Conservation (phyloP, 2,113 vertebrate species). For the Tamias sibiricus region DNA sequence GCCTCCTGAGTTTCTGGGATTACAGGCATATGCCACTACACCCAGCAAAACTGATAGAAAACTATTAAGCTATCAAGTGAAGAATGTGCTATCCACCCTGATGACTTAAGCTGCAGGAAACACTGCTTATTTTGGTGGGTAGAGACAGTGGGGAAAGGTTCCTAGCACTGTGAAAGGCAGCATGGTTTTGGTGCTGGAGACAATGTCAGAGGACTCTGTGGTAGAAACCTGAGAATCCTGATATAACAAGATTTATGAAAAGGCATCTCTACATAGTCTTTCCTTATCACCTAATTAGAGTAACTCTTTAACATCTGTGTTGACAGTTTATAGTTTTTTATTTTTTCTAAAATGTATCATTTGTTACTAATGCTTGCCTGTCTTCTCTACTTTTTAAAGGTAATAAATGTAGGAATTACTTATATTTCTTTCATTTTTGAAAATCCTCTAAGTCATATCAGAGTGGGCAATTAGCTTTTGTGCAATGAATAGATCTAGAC, state of each 20-base stretch:
- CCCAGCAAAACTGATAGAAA: neutral
- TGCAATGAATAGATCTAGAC: neutral
- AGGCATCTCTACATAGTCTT: neutral
- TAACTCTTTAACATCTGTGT: neutral
- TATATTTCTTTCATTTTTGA: neutral
- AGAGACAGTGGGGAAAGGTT: neutral
- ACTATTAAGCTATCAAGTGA: neutral
- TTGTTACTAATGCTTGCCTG: neutral
- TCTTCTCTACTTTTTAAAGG: neutral
- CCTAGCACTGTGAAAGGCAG: neutral
- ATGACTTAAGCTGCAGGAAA: neutral
- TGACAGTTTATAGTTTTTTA: neutral
- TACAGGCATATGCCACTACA: neutral
- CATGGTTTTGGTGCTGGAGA: neutral
- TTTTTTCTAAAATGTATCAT: neutral
- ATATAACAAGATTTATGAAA: neutral
- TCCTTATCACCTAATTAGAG: neutral
- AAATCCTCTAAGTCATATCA: neutral
- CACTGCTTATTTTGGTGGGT: rapidly evolving
- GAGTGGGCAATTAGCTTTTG: neutral
- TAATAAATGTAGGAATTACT: neutral
- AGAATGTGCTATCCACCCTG: too few species aligned
- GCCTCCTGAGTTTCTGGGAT: too few species aligned
- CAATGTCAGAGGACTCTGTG: too few species aligned
- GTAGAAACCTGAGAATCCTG: neutral